Evolutionary conservation across 2,113 vertebrate species (phyloP), one percentile per base, ranked within the genome.

Genomic region (Ailurus styani): DNA sequence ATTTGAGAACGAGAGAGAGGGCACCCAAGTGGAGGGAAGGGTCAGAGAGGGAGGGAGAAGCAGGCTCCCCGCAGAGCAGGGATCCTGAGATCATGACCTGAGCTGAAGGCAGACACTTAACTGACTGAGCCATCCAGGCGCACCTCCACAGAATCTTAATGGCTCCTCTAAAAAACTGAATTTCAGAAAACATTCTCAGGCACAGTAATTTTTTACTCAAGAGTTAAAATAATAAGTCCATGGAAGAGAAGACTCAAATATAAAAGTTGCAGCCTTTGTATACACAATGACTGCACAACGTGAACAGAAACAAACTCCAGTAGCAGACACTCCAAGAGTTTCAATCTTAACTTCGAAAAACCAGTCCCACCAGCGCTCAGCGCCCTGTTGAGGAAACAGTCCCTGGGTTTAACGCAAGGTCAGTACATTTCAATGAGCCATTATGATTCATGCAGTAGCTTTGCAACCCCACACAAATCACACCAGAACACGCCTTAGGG

Each of bases 401-500:
- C 40, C 42, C n/a, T 1, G 45, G 85, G 23, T 4, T 20, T 29
- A 17, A n/a, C 3, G 11, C 79, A 68, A 75, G 96, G 93, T n/a
- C 34, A 0, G 13, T 23, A 2, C 13, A 0, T 4, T 6, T 42
- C 90, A 72, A 2, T 8, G 81, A 78, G 27, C 91, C 0, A 0
- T 12, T 72, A 42, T 1, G 72, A 45, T 0, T 60, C 70, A 31
- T 0, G 0, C 0, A 0, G 87, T 0, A 57, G 3, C 57, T 1
- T 9, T 3, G 27, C 0, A 21, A 10, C 1, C 93, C 95, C 95
- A 94, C 29, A 72, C 87, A 82, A 96, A 93, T 66, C 82, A 94
- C 95, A 95, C 96, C 94, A 92, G 62, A 97, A 90, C 87, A 90
- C 94, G 54, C 85, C 96, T 57, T 31, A 82, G 85, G 62, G 96